Evolutionary conservation across 2,797 vertebrate genomes (phyloP), one percentile per base, ranked within the genome.

Genomic region (Girardinus metallicus): DNA sequence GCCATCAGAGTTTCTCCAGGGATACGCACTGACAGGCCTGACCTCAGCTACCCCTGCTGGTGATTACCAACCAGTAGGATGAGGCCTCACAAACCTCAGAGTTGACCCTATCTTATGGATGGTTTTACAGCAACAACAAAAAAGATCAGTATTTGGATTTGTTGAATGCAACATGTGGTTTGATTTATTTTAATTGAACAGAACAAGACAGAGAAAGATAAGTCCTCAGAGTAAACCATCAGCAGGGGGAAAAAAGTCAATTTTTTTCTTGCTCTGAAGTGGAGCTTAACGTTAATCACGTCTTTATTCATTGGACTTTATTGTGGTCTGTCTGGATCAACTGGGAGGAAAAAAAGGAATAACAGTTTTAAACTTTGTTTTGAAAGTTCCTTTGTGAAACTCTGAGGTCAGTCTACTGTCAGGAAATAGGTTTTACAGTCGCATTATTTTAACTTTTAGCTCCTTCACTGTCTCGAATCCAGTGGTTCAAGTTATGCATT

Each of bases 41-140:
- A 90, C 88, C 89, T 88, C 26, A 15, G 15, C 75, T 88, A 76
- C 81, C 87, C 89, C 78, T 2, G 76, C n/a, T 73, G 78, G 66
- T 86, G 77, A 91, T 91, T 86, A 82, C 77, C 75, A 76, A 79
- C 74, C 78, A 83, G 79, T 12, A 82, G 78, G 77, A 84, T 72
- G 83, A 86, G 75, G 39, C 39, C 64, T 70, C 64, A 51, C 36
- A 71, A 60, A 73, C 41, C 43, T 23, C 66, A 71, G 44, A 26
- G 23, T 60, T 31, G 15, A 21, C 46, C 12, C 23, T 43, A 36
- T 16, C n/a, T 36, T 73, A 12, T 31, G 29, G 41, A 71, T 21
- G 29, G 11, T 34, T 64, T 49, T 47, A 74, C 55, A 39, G 60
- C 5, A 71, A 71, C 68, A 71, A 68, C 62, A 68, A 41, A 36